Evolutionary conservation across 2,888 invertebrate species (phyloP).

Genomic region (Hyposoter dolosus): DNA sequence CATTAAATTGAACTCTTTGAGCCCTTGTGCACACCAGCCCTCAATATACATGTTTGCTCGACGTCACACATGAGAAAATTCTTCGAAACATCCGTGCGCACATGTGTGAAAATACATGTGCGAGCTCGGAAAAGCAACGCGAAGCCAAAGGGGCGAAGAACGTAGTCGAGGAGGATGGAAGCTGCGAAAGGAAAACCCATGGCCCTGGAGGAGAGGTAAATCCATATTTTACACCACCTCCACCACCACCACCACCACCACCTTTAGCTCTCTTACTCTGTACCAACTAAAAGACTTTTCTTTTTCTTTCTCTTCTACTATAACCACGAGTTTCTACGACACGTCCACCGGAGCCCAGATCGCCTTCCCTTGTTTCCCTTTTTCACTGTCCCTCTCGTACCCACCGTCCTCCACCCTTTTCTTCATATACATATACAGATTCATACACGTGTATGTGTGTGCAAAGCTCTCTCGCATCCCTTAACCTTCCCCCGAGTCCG

Average conservation of each 20-base stretch:
- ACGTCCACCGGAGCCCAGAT: constrained; percentile 69
- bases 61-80: constrained; percentile 77
- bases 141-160: constrained; percentile 44
- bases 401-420: constrained; percentile 37
- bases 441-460: not conserved
- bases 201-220: constrained; percentile 83
- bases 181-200: constrained; percentile 78
- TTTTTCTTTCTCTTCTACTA: constrained; percentile 31
- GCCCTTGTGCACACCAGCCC: constrained; percentile 30
- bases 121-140: constrained; percentile 55
- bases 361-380: constrained; percentile 69
- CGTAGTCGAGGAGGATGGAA: constrained; percentile 73
- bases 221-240: constrained; percentile 83
- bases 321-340: constrained; percentile 60
- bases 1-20: not conserved
- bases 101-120: constrained; percentile 67
- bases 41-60: constrained; percentile 63
- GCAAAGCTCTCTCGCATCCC: constrained; percentile 54
- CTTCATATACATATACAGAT: not conserved
- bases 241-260: constrained; percentile 53
- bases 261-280: constrained; percentile 22
- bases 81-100: constrained; percentile 65
- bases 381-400: constrained; percentile 29
- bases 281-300: constrained; percentile 25
- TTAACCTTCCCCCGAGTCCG: constrained; percentile 40